Percentiles rank a stretch among this genome's conserved stretches.
phyloP scores from a whole-genome alignment of 2,888 invertebrate genomes.

The Meiosimyza platycephala region DNA sequence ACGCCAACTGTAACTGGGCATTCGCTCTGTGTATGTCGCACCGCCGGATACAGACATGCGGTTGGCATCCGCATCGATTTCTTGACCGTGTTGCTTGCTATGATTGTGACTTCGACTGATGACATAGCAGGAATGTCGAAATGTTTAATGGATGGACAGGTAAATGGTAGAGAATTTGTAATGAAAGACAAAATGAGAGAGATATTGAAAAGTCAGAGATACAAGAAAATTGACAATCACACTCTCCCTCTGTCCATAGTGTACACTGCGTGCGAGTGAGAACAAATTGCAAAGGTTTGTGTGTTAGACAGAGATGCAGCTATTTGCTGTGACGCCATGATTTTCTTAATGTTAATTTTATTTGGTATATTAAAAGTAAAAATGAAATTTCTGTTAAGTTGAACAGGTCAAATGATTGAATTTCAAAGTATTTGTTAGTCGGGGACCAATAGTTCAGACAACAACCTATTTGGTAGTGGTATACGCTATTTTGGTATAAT shows the following conservation, averaged over 20 bases:
- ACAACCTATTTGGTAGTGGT: constrained; percentile 46
- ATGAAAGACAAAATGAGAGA: not conserved
- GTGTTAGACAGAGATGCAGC: not conserved
- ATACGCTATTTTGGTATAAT: constrained; percentile 43
- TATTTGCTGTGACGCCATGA: constrained; percentile 22
- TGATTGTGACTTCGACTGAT: not conserved
- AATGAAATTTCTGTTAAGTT: not conserved
- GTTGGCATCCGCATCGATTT: constrained; percentile 11
- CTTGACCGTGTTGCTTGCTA: not conserved
- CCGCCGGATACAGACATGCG: constrained; percentile 7
- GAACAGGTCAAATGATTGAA: constrained; percentile 39
- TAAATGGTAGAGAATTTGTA: not conserved
- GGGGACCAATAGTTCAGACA: constrained; percentile 37
- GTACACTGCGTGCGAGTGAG: constrained; percentile 27
- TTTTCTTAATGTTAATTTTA: not conserved
- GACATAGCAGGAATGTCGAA: not conserved
- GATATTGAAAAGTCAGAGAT: too few relatives aligned
- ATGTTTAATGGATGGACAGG: not conserved
- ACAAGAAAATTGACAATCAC: too few relatives aligned
- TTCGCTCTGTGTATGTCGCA: not conserved
- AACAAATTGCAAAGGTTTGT: not conserved
- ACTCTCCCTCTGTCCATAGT: not conserved
- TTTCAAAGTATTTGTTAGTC: not conserved
- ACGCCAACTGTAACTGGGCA: too few relatives aligned
- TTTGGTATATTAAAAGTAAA: not conserved